Conservation (phyloP, 2,113 vertebrate genomes). For the Catharus fuscescens region DNA sequence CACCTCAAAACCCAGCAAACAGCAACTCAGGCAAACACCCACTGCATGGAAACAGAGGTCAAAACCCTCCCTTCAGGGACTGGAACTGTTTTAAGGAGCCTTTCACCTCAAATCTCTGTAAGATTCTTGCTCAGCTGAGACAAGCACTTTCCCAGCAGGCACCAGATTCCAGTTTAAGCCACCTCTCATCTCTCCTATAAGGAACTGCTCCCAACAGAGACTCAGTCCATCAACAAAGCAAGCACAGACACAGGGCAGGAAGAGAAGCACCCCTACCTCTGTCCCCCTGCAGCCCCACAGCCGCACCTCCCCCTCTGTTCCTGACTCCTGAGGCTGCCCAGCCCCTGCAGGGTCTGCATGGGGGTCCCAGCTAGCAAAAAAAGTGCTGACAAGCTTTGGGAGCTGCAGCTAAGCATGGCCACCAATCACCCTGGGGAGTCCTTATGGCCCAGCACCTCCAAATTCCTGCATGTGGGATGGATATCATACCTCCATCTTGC, state of each 20-base stretch:
- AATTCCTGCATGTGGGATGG: neutral
- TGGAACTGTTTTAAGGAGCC: neutral
- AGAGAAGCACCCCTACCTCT: neutral
- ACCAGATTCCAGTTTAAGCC: neutral
- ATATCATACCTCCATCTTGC: no score
- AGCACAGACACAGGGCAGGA: neutral
- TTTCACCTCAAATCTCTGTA: neutral
- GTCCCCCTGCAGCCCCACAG: neutral
- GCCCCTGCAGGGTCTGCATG: neutral
- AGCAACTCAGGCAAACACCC: neutral
- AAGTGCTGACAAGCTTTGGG: rapidly evolving
- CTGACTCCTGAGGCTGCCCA: neutral
- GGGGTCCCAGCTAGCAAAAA: neutral
- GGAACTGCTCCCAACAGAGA: neutral
- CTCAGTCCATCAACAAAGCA: neutral
- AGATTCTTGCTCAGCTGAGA: neutral
- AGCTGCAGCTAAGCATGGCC: neutral
- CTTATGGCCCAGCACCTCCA: neutral
- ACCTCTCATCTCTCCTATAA: neutral
- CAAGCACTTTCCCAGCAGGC: neutral
- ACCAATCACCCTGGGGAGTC: neutral
- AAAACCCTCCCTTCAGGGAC: neutral
- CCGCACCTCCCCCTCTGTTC: neutral
- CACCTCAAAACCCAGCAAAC: neutral
- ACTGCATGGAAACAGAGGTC: neutral